Percentiles rank a stretch among this genome's conserved stretches.
Conservation (phyloP, 1,140 invertebrate species). For the Microplitis mediator region DNA sequence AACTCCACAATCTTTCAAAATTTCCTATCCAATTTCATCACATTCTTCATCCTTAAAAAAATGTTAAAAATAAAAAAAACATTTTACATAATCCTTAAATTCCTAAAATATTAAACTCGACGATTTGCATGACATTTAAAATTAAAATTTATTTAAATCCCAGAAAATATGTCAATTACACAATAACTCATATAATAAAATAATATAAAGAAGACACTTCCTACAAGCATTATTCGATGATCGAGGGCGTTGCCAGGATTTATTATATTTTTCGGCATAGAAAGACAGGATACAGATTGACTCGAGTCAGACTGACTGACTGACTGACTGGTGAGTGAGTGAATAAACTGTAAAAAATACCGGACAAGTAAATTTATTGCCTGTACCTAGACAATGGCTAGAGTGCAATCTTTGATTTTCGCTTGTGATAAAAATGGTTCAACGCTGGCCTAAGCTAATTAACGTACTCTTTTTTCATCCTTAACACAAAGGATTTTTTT, state of each 20-base stretch:
- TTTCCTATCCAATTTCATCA: too few relatives aligned
- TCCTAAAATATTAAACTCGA: too few relatives aligned
- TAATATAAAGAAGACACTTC: not conserved
- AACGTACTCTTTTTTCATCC: not conserved
- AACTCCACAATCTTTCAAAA: too few relatives aligned
- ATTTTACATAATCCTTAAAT: too few relatives aligned
- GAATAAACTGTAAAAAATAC: not conserved
- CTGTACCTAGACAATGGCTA: slow-evolving; percentile 17
- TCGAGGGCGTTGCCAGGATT: slow-evolving; percentile 8
- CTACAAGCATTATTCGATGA: not conserved
- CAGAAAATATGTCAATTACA: not conserved
- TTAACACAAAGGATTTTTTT: not conserved
- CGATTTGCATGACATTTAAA: too few relatives aligned
- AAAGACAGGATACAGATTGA: slow-evolving; percentile 6
- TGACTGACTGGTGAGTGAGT: slow-evolving; percentile 18
- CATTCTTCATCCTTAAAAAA: too few relatives aligned
- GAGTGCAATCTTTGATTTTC: not conserved
- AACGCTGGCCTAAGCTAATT: slow-evolving; percentile 2
- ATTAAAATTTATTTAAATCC: not conserved
- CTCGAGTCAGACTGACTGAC: slow-evolving; percentile 5
- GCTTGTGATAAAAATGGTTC: not conserved
- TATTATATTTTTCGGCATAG: not conserved
- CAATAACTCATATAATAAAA: not conserved
- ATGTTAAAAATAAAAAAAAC: too few relatives aligned
- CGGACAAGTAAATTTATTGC: slow-evolving; percentile 24